A percentile compares a stretch with the other conserved stretches of the same genome.
These are phyloP conservation scores for Pseudorhombus dupliciocellatus DNA, from an alignment of 2,113 vertebrate genomes.

Conservation along the genomic window DNA sequence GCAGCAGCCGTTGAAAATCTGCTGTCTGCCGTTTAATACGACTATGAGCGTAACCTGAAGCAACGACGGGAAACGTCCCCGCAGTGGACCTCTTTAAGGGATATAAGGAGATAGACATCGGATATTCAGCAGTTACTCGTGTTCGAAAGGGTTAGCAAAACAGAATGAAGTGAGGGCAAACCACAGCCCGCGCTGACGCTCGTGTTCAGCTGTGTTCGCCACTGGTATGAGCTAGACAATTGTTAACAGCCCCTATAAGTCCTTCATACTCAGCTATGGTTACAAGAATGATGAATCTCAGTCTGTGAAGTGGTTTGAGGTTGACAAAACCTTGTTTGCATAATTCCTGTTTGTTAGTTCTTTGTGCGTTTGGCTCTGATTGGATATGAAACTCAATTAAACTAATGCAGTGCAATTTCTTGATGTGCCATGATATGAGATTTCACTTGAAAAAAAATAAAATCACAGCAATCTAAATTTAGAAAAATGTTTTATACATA, in stretches of 20 bases:
- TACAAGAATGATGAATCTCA: background rate
- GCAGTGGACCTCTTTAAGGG: slow-evolving; percentile 45
- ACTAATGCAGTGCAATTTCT: background rate
- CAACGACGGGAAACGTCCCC: slow-evolving; percentile 46
- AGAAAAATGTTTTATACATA: no score
- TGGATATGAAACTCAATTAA: background rate
- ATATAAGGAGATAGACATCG: slow-evolving; percentile 48
- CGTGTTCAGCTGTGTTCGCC: slow-evolving; percentile 18
- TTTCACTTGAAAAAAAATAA: no score
- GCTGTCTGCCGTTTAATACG: slow-evolving; percentile 9
- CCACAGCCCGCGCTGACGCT: slow-evolving; percentile 28
- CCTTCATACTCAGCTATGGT: slow-evolving; percentile 9
- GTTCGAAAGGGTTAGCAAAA: slow-evolving; percentile 68
- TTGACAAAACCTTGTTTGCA: background rate
- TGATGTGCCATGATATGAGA: no score
- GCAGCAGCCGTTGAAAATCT: background rate
- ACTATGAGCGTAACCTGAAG: slow-evolving; percentile 38
- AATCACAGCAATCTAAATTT: background rate
- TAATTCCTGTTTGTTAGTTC: background rate
- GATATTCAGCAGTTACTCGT: slow-evolving; percentile 61
- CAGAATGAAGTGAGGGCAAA: slow-evolving; percentile 51
- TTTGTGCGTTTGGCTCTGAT: background rate
- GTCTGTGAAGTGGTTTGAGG: background rate
- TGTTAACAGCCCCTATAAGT: slow-evolving; percentile 6
- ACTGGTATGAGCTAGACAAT: slow-evolving; percentile 16